Conservation (phyloP, 2,113 vertebrate species). For the Mystacornis crossleyi region DNA sequence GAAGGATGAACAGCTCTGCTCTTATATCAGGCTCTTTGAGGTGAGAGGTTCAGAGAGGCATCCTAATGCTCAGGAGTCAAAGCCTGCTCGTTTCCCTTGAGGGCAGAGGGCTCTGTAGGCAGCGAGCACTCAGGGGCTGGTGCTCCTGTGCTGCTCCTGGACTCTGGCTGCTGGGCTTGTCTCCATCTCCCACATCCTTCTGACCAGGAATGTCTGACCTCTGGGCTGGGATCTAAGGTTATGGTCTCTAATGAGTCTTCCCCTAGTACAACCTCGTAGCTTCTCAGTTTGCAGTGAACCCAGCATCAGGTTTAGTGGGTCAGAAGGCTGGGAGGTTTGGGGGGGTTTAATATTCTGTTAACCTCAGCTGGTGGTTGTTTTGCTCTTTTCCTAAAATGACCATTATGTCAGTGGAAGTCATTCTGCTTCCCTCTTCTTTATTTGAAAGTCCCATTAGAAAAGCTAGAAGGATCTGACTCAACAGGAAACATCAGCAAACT, state of each 20-base stretch:
- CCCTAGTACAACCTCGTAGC: not conserved
- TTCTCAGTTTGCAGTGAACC: not conserved
- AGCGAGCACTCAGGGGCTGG: not conserved
- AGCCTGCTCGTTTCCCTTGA: not conserved
- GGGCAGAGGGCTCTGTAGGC: not conserved
- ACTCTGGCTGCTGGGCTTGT: not conserved
- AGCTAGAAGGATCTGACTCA: slow-evolving; percentile 33
- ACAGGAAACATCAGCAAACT: slow-evolving; percentile 25
- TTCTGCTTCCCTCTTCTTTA: not conserved
- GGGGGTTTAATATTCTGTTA: not conserved
- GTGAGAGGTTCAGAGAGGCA: not conserved
- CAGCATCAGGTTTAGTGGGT: not conserved
- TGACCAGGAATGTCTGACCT: not conserved
- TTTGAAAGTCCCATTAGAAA: not conserved
- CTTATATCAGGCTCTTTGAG: fast-evolving
- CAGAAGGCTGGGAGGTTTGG: not conserved
- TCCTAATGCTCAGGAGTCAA: not conserved
- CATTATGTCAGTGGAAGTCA: not conserved
- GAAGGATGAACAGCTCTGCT: not conserved
- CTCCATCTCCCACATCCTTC: not conserved
- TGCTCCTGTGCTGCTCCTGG: not conserved
- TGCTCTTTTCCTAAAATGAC: not conserved
- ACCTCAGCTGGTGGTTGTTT: not conserved
- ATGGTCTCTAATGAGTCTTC: not conserved
- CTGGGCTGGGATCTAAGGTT: not conserved